Conservation (phyloP, 1,140 invertebrate species). For the Calephelis virginiensis region DNA sequence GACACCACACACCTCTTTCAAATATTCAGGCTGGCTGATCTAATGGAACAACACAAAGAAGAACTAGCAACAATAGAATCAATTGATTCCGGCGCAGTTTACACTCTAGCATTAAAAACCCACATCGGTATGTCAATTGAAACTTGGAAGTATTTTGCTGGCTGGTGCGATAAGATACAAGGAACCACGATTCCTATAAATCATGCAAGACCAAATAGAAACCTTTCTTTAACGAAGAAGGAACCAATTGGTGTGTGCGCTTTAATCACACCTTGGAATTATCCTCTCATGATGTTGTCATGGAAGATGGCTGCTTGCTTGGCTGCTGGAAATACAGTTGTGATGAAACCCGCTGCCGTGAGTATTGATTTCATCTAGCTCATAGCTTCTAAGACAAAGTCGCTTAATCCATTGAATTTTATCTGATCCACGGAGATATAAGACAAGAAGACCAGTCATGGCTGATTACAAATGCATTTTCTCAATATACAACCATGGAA, state of each 20-base stretch:
- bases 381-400: neutral
- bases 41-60: constrained; percentile 96
- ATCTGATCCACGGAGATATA: too few relatives aligned
- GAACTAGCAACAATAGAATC: constrained; percentile 96
- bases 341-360: constrained; percentile 95
- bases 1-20: neutral
- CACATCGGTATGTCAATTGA: constrained; percentile 97
- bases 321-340: constrained; percentile 94
- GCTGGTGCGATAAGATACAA: constrained; percentile 97
- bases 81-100: constrained; percentile 96
- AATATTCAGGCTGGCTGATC: constrained; percentile 86
- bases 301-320: constrained; percentile 99
- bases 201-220: constrained; percentile 92
- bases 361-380: constrained; percentile 21
- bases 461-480: too few relatives aligned
- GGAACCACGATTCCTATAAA: constrained; percentile 94
- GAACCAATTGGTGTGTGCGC: constrained; percentile 96
- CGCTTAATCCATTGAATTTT: neutral
- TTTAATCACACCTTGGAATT: constrained; percentile 98
- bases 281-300: constrained; percentile 97
- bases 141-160: constrained; percentile 94
- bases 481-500: too few relatives aligned
- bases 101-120: constrained; percentile 96
- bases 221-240: constrained; percentile 91
- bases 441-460: too few relatives aligned